Percentiles rank a stretch among this genome's conserved stretches.
phyloP scores from a whole-genome alignment of 1,140 invertebrate species.

The Copidosoma floridanum region DNA sequence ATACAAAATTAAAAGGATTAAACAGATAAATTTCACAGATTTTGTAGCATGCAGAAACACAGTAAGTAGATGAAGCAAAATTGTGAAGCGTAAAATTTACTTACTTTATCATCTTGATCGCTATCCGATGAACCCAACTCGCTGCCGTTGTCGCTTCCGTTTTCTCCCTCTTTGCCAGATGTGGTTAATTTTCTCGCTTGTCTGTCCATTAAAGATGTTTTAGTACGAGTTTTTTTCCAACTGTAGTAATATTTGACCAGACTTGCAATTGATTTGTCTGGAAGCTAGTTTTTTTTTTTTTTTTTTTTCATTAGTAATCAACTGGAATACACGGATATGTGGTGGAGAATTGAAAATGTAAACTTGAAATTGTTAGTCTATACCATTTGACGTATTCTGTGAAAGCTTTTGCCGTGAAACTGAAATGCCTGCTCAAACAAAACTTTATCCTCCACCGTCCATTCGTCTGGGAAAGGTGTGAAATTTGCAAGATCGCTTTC shows the following conservation, averaged over 20 bases:
- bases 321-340: too few relatives aligned
- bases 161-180: conserved; percentile 61
- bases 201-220: conserved; percentile 91
- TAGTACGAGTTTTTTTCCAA: conserved; percentile 93
- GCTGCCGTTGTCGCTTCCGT: conserved; percentile 73
- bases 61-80: too few relatives aligned
- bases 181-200: conserved; percentile 73
- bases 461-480: conserved; percentile 96
- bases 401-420: conserved; percentile 97
- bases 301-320: too few relatives aligned
- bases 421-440: conserved; percentile 97
- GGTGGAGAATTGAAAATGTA: too few relatives aligned
- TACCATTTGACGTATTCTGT: conserved; percentile 96
- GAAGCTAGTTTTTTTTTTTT: too few relatives aligned
- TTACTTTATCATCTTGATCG: conserved; percentile 87
- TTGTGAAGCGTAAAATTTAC: too few relatives aligned
- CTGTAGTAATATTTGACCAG: conserved; percentile 98
- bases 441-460: conserved; percentile 97
- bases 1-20: conserved; percentile 10
- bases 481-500: conserved; percentile 93
- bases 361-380: not conserved
- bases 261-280: conserved; percentile 94
- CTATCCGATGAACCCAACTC: conserved; percentile 78
- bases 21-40: conserved; percentile 12
- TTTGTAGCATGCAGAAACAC: conserved; percentile 29